These are phyloP conservation scores for Lymantria monacha DNA, from an alignment of 2,888 invertebrate species.

Conservation along the genomic window DNA sequence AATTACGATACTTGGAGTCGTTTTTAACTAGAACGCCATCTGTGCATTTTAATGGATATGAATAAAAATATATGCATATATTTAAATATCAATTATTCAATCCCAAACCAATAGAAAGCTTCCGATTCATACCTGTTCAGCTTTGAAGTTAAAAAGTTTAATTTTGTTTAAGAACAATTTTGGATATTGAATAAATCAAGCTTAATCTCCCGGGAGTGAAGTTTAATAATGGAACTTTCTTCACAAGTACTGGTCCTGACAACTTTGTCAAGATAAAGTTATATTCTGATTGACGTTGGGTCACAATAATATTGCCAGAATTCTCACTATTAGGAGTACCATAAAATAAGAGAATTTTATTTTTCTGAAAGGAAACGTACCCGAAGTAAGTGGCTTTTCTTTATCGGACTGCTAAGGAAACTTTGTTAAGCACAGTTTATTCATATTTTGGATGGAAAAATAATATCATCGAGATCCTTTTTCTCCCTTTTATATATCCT, in stretches of 20 bases:
- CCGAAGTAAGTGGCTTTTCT: background rate
- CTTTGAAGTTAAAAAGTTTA: constrained; percentile 20
- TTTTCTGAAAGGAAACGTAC: background rate
- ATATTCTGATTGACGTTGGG: constrained; percentile 6
- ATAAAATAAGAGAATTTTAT: background rate
- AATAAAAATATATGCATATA: no score
- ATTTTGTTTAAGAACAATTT: constrained; percentile 24
- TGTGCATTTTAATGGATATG: no score
- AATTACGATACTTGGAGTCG: no score
- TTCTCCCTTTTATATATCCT: no score
- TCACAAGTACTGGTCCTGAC: constrained; percentile 10
- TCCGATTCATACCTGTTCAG: constrained; percentile 9
- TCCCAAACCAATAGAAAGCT: constrained; percentile 15
- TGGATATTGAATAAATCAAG: constrained; percentile 27
- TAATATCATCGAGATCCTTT: no score
- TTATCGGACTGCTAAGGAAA: no score
- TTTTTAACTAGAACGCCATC: no score
- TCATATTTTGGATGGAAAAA: no score
- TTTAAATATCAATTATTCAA: background rate
- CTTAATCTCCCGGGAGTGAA: constrained; percentile 8
- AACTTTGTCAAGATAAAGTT: constrained; percentile 9
- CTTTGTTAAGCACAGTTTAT: no score
- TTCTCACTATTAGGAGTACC: background rate
- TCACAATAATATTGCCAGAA: background rate
- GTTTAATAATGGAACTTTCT: constrained; percentile 15